Conservation (phyloP, 2,113 vertebrate genomes). For the Cnemophilus loriae region DNA sequence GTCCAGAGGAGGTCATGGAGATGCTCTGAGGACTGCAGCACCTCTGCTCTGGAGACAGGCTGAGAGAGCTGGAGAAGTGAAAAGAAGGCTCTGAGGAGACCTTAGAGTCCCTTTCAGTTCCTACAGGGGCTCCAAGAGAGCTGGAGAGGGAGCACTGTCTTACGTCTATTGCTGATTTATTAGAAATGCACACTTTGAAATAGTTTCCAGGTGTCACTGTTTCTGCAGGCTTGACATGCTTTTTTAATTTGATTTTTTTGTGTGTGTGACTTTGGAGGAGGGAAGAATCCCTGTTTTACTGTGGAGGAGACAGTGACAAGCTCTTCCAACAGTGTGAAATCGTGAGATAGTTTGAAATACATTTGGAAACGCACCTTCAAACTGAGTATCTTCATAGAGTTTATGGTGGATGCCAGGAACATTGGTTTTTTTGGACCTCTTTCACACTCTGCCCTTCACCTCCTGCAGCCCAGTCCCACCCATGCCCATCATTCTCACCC, state of each 20-base stretch:
- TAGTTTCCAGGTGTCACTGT: not conserved
- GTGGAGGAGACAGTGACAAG: not conserved
- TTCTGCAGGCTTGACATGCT: not conserved
- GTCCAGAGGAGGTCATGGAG: not conserved
- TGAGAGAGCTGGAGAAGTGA: not conserved
- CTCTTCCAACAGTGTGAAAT: not conserved
- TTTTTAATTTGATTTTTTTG: not conserved
- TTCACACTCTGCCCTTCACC: not conserved
- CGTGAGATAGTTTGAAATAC: not conserved
- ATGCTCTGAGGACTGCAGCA: not conserved
- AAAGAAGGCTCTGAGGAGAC: not conserved
- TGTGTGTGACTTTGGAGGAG: not conserved
- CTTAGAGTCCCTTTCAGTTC: not conserved
- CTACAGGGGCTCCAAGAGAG: not conserved
- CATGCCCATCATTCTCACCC: not conserved
- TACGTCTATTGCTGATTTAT: not conserved
- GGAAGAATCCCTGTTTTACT: not conserved
- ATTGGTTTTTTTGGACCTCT: not conserved
- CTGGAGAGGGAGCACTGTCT: not conserved
- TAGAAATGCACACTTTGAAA: not conserved
- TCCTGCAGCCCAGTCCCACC: not conserved
- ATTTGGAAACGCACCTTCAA: not conserved
- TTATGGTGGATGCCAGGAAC: not conserved
- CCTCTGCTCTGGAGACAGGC: not conserved
- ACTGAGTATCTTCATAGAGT: fast-evolving